These are phyloP conservation scores for Caenorhabditis latens DNA, from an alignment of 1,140 invertebrate genomes.

Conservation along the genomic window DNA sequence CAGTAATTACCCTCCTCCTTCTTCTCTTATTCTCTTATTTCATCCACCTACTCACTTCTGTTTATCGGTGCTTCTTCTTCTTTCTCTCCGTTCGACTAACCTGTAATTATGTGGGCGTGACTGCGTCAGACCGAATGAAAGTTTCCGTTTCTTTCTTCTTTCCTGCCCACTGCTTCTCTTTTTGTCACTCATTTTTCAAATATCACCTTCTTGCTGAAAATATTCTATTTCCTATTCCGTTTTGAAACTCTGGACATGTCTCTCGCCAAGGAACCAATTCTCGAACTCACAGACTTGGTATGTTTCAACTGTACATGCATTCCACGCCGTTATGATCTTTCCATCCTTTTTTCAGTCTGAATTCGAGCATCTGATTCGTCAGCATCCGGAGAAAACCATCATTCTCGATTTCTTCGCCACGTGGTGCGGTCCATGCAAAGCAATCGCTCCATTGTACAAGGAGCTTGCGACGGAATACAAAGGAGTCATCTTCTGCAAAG, in stretches of 20 bases:
- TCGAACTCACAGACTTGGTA: slow-evolving; percentile 19
- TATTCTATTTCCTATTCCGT: background rate
- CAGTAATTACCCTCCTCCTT: slow-evolving; percentile 2
- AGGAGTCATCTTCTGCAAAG: slow-evolving; percentile 68
- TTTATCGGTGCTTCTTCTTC: slow-evolving; percentile 15
- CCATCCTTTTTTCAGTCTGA: background rate
- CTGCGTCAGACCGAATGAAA: slow-evolving; percentile 27
- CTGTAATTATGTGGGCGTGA: slow-evolving; percentile 43
- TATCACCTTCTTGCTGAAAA: background rate
- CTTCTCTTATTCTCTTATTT: background rate
- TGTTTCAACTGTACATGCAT: background rate
- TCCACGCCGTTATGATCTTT: too few relatives aligned
- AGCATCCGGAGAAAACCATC: slow-evolving; percentile 84
- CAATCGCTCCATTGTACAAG: slow-evolving; percentile 86
- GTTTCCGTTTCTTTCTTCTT: slow-evolving; percentile 7
- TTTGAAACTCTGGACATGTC: background rate
- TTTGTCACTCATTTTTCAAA: background rate
- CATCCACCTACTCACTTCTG: slow-evolving; percentile 1
- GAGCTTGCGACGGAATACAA: slow-evolving; percentile 71
- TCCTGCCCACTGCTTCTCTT: slow-evolving; percentile 17
- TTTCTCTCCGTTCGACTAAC: background rate
- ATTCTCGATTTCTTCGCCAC: slow-evolving; percentile 85
- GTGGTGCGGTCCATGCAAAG: slow-evolving; percentile 90
- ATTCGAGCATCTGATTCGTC: slow-evolving; percentile 22
- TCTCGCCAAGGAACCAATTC: slow-evolving; percentile 25